Evolutionary conservation across 2,113 vertebrate species (phyloP).

Genomic region (Ellobius talpinus): DNA sequence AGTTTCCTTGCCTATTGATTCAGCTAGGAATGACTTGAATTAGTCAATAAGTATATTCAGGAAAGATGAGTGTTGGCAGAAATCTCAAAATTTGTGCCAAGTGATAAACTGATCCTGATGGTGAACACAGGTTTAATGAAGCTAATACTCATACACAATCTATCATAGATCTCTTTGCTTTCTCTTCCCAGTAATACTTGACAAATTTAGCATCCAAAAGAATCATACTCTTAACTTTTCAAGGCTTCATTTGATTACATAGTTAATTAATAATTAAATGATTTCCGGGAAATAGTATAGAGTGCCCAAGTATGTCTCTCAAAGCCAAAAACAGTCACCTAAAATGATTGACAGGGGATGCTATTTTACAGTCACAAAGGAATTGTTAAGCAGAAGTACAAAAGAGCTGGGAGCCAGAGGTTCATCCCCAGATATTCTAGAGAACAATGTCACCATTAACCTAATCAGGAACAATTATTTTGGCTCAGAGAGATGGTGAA

Average conservation of each 20-base stretch:
- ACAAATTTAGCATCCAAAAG: not conserved
- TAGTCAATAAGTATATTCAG: not conserved
- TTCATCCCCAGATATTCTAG: not conserved
- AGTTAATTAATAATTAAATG: not conserved
- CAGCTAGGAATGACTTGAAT: not conserved
- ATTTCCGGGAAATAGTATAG: not conserved
- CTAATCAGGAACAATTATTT: not conserved
- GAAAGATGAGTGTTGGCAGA: not conserved
- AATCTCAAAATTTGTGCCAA: not conserved
- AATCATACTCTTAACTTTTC: not conserved
- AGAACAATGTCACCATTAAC: not conserved
- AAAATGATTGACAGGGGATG: not conserved
- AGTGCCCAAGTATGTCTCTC: not conserved
- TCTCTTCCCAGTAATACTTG: not conserved
- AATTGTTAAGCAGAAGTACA: not conserved
- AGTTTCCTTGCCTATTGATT: not conserved
- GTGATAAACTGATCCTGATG: not conserved
- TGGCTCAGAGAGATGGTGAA: not conserved
- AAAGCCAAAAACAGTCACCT: not conserved
- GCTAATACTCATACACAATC: not conserved
- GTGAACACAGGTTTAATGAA: not conserved
- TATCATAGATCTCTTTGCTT: rapidly evolving
- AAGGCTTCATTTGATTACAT: not conserved
- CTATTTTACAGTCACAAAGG: not conserved
- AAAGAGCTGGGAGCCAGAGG: not conserved